Evolutionary conservation across 2,113 vertebrate species (phyloP).

Genomic region (Trogon melanurus): DNA sequence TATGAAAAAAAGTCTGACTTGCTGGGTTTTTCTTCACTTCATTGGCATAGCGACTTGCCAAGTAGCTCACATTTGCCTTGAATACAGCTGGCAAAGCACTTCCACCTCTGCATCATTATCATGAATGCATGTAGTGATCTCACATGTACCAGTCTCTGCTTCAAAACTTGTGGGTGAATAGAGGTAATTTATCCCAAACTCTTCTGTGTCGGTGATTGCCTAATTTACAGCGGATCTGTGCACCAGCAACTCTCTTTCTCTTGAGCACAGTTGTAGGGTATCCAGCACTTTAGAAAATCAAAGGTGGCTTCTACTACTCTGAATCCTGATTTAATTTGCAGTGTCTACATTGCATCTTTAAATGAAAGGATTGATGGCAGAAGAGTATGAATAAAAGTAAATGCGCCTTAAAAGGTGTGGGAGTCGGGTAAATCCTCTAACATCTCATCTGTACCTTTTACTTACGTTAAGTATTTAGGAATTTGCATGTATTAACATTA

Average conservation of each 20-base stretch:
- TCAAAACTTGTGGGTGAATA: conserved; percentile 5
- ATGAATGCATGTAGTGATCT: conserved; percentile 32
- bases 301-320: background rate
- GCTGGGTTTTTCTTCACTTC: background rate
- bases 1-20: conserved; percentile 4
- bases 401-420: background rate
- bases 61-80: conserved; percentile 12
- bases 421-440: background rate
- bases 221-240: background rate
- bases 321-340: conserved; percentile 5
- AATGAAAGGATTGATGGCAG: background rate
- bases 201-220: background rate
- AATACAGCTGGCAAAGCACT: conserved; percentile 50
- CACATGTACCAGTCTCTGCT: background rate
- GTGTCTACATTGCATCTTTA: background rate
- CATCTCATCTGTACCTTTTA: background rate
- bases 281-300: background rate
- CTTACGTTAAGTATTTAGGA: background rate
- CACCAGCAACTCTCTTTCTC: conserved; percentile 25
- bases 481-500: background rate
- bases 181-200: conserved; percentile 54
- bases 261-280: background rate
- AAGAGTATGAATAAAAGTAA: background rate
- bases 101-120: conserved; percentile 2
- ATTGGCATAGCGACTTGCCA: conserved; percentile 14